phyloP scores from a whole-genome alignment of 2,113 vertebrate genomes.

The Macrotis lagotis region DNA sequence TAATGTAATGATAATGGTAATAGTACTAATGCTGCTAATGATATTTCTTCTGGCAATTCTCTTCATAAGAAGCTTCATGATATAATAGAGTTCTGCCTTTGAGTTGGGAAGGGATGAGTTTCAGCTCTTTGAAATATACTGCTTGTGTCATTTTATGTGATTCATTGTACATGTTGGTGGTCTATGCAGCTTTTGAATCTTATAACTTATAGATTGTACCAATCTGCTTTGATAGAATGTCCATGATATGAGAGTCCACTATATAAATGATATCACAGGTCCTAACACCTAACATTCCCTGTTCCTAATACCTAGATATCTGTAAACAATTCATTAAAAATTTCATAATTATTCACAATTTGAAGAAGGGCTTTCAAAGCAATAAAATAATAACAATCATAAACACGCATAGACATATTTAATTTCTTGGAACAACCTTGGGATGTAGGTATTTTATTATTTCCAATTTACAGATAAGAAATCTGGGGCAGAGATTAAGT shows the following conservation, averaged over 20 bases:
- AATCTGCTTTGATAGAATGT: not conserved
- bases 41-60: not conserved
- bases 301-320: no score
- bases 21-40: not conserved
- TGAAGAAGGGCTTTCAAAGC: no score
- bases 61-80: not conserved
- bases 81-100: not conserved
- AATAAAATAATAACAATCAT: no score
- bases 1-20: not conserved
- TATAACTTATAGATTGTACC: rapidly evolving
- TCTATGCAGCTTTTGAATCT: not conserved
- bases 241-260: no score
- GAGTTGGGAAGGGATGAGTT: not conserved
- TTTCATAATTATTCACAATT: no score
- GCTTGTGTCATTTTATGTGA: not conserved
- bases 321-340: no score
- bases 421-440: not conserved
- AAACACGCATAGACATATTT: no score
- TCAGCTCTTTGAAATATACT: not conserved
- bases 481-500: no score
- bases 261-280: no score
- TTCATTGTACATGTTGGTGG: not conserved
- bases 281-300: no score
- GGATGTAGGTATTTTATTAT: not conserved
- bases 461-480: not conserved